Evolutionary conservation across 2,113 vertebrate genomes (phyloP).

Genomic region (Chlamydotis undulata): DNA sequence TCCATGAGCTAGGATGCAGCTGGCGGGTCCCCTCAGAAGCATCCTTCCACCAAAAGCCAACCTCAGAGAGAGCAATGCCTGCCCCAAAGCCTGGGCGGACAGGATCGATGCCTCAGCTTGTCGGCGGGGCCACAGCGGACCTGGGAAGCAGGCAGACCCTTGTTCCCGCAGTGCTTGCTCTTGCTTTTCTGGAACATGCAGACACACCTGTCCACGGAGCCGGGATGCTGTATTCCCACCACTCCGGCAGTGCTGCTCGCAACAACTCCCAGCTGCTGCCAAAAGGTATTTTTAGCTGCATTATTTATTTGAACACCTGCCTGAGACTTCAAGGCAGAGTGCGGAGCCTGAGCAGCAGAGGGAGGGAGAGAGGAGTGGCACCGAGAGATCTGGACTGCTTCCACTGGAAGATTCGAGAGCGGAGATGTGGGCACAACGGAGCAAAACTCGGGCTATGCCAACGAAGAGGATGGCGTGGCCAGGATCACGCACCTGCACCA

Average conservation of each 20-base stretch:
- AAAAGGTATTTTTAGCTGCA: slow-evolving; percentile 87
- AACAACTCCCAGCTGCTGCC: slow-evolving; percentile 85
- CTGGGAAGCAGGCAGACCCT: neutral
- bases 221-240: slow-evolving; percentile 46
- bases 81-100: neutral
- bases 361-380: slow-evolving; percentile 29
- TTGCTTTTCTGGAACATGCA: slow-evolving; percentile 11
- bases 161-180: neutral
- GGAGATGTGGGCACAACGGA: neutral
- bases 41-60: neutral
- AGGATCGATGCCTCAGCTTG: neutral
- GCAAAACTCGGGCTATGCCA: accelerated
- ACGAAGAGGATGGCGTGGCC: accelerated
- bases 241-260: slow-evolving; percentile 38
- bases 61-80: neutral
- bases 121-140: neutral
- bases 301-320: slow-evolving; percentile 93
- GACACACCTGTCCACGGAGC: slow-evolving; percentile 47
- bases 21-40: neutral
- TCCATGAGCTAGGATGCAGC: neutral
- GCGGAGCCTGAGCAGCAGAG: neutral
- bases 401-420: slow-evolving; percentile 61
- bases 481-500: neutral
- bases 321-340: slow-evolving; percentile 66
- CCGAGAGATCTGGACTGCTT: slow-evolving; percentile 67